Evolutionary conservation across 2,888 invertebrate genomes (phyloP).

Genomic region (Chymomyza fuscimana): DNA sequence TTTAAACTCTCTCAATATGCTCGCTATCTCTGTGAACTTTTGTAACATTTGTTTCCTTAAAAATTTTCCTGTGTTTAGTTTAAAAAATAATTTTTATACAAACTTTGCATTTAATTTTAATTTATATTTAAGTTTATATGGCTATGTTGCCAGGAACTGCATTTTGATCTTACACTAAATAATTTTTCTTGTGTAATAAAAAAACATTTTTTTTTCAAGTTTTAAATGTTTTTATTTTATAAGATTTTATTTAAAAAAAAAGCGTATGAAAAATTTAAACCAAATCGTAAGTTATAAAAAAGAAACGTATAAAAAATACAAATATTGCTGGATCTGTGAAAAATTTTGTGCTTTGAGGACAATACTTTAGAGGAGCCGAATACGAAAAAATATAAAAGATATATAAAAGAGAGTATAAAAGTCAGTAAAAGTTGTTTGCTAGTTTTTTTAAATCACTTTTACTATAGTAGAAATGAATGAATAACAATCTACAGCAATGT

Average conservation of each 20-base stretch:
- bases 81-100: constrained; percentile 26
- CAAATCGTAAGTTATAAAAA: constrained; percentile 13
- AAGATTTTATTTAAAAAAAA: constrained; percentile 10
- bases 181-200: constrained; percentile 19
- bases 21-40: constrained; percentile 31
- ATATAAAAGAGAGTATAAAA: background rate
- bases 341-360: constrained; percentile 48
- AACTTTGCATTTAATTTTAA: constrained; percentile 45
- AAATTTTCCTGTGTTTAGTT: constrained; percentile 17
- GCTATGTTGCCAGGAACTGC: constrained; percentile 42
- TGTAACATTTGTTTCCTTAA: constrained; percentile 72
- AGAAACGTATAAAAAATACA: constrained; percentile 4
- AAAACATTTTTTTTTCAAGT: constrained; percentile 3
- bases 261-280: constrained; percentile 65
- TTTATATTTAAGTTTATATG: constrained; percentile 33
- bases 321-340: constrained; percentile 39
- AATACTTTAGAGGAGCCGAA: constrained; percentile 26
- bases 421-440: too few species aligned
- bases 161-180: constrained; percentile 58
- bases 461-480: too few species aligned
- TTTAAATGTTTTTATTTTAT: constrained; percentile 5
- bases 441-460: too few species aligned
- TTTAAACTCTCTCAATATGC: constrained; percentile 19
- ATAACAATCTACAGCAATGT: too few species aligned
- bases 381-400: background rate